Evolutionary conservation across 2,797 vertebrate species (phyloP).

Genomic region (Anomalospiza imberbis): DNA sequence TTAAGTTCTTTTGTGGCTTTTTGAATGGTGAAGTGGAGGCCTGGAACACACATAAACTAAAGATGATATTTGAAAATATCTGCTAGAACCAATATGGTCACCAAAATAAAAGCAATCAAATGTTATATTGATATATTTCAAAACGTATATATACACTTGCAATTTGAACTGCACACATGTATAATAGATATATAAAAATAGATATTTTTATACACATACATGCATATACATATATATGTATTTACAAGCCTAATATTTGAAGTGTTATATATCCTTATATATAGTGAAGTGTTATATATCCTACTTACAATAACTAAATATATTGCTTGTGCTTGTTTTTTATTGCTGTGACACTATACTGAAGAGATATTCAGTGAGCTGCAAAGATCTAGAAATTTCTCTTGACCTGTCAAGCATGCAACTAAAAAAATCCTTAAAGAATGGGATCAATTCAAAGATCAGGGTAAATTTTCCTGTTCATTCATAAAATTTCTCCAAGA

Average conservation of each 20-base stretch:
- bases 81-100: background rate
- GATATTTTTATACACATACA: background rate
- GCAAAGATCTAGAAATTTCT: background rate
- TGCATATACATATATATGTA: background rate
- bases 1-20: background rate
- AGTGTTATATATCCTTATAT: background rate
- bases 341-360: background rate
- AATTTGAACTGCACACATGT: background rate
- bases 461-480: background rate
- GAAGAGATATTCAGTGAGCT: background rate
- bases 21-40: background rate
- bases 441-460: background rate
- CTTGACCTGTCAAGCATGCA: background rate
- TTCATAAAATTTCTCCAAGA: background rate
- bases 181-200: background rate
- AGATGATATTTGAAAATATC: background rate
- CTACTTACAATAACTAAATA: background rate
- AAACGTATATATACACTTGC: background rate
- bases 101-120: background rate
- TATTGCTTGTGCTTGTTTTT: background rate
- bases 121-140: background rate
- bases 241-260: background rate
- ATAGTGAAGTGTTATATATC: background rate
- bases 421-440: background rate
- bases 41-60: background rate